Conservation (phyloP, 2,113 vertebrate species). For the Mionectes macconnelli region DNA sequence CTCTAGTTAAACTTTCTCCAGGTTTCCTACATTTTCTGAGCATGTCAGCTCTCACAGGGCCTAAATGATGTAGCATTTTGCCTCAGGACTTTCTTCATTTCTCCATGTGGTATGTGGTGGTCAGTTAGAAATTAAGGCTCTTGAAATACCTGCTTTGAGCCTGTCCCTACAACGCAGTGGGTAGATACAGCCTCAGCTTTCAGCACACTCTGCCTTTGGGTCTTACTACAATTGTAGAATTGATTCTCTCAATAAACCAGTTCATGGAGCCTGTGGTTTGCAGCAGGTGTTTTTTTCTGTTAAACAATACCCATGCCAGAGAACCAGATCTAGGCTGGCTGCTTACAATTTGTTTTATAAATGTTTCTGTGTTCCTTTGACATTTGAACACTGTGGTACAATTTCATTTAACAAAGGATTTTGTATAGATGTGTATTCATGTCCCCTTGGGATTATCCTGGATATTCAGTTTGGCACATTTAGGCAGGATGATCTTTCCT, state of each 20-base stretch:
- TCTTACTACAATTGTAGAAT: not conserved
- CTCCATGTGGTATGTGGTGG: not conserved
- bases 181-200: not conserved
- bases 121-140: not conserved
- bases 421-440: not conserved
- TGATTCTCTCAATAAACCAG: not conserved
- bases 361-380: not conserved
- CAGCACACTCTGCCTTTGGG: not conserved
- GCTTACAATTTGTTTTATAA: not conserved
- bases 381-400: not conserved
- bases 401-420: not conserved
- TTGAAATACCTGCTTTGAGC: not conserved
- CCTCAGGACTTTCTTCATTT: not conserved
- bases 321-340: not conserved
- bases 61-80: not conserved
- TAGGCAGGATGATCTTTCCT: not conserved
- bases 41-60: not conserved
- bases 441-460: not conserved
- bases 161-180: not conserved
- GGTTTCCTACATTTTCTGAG: not conserved
- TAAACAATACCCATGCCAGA: not conserved
- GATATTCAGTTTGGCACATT: not conserved
- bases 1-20: not conserved
- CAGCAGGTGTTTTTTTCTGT: not conserved
- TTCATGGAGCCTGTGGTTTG: not conserved